Evolutionary conservation across 1,140 invertebrate species (phyloP), one percentile per base, ranked within the genome.

Genomic region (Caerostris darwini): DNA sequence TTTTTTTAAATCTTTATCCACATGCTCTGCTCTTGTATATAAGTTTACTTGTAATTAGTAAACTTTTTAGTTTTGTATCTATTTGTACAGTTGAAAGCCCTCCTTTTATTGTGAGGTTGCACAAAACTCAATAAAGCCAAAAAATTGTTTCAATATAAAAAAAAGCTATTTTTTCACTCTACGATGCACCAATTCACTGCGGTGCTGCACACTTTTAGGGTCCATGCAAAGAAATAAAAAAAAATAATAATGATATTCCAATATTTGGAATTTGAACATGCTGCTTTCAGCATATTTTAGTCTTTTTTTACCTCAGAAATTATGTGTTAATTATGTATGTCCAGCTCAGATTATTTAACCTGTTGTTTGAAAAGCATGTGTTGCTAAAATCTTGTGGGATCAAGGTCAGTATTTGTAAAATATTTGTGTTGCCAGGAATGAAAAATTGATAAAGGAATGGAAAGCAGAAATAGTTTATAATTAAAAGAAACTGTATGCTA

Each of bases 151-250:
- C 12, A 59, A 64, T 10, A 50, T 50, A 69, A 89, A 8, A 64
- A 8, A 67, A 69, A 56, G 64, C 83, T 93, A 87, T 93, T 87
- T 93, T 93, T 87, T 71, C 92, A 93, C 92, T 57, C 19, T 59
- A 54, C 19, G 58, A 64, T 58, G 90, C 81, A 92, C 53, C 90
- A 64, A 3, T 7, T 58, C 53, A 83, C 34, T 17, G 64, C 58
- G 92, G 67, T 93, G 67, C 85, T 77, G 92, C 92, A 93, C 90
- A 93, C 57, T 87, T 87, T 67, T 87, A 71, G 92, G 92, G 92
- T 83, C 92, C 92, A 93, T 93, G 61, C 59, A 83, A 87, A 82
- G n/a, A 50, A 82, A 14, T 61, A 64, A 54, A 64, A 88, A 67
- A 82, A 57, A 53, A n/a, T 17, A 64, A 67, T n/a, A 67, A 77